Base-by-base conservation (phyloP, 2,797 vertebrate species). In the Mallotus villosus region DNA sequence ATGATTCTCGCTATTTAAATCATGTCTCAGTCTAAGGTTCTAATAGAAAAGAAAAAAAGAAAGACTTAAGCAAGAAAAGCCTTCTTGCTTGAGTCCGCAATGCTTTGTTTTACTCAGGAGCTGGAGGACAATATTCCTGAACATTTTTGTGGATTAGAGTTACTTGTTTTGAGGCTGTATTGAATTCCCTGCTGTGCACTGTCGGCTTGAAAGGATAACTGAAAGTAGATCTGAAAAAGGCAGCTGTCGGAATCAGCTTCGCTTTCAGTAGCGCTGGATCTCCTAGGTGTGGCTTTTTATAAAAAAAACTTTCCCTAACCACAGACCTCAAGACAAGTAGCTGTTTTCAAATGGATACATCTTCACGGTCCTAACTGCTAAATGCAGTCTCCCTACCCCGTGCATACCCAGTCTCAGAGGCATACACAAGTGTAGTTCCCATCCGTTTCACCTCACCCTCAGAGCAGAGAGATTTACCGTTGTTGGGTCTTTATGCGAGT, bases 401-500 rank as follows among this genome's bases (percentile, higher is more conserved):
- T 46, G 41, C 41, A 46, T 12, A 46, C 41, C 41, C 41, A 46
- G 11, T 46, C 41, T 46, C 41, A 7, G 25, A n/a, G 21, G 7
- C 27, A 63, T 8, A 11, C 34, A 19, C 5, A 63, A 63, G 17
- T 62, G 60, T 32, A 29, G n/a, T 63, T 19, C 17, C 34, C 19
- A 51, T 66, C 41, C 55, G 2, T 58, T 58, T 59, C n/a, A n/a
- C 21, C n/a, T 24, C 57, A 49, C 46, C 24, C 41, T 46, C 22
- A 66, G 12, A 51, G n/a, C 21, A 24, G 21, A 9, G 64, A 46
- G 41, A 66, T 51, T 22, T 51, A 6, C 72, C 27, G 57, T 49
- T 81, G 82, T 82, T 81, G 78, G 86, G 77, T 73, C 22, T 59
- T 21, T 49, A 63, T 69, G 73, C 67, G 65, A 22, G 64, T 79